Conservation (phyloP, 2,888 invertebrate genomes). For the Monoplex corrugatus region DNA sequence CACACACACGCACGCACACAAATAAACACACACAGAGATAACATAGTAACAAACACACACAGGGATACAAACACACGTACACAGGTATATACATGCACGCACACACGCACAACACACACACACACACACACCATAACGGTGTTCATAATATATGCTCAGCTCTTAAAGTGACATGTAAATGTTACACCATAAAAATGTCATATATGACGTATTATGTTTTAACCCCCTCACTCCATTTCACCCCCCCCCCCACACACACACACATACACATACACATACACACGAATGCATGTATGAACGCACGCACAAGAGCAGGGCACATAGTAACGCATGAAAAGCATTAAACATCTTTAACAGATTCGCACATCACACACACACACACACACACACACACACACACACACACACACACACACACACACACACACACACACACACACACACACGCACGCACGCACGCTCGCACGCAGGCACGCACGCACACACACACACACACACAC, state of each 20-base stretch:
- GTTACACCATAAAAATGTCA: too few species aligned
- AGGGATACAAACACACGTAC: too few species aligned
- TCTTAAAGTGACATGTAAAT: too few species aligned
- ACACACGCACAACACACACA: too few species aligned
- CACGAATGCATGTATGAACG: neutral
- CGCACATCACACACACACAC: constrained; percentile 26
- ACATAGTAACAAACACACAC: too few species aligned
- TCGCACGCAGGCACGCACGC: neutral
- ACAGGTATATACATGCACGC: too few species aligned
- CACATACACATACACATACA: neutral
- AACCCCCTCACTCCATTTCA: neutral
- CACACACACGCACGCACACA: neutral
- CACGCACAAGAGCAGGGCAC: neutral
- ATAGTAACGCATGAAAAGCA: neutral
- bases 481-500: constrained; percentile 1
- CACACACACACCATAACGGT: too few species aligned
- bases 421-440: neutral
- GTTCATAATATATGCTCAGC: too few species aligned
- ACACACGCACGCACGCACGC: neutral
- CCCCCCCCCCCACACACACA: neutral
- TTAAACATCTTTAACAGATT: neutral
- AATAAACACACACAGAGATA: too few species aligned
- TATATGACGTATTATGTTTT: neutral
- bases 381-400: neutral
- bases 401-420: constrained; percentile 6